A percentile compares a stretch with the other conserved stretches of the same genome.
These are phyloP conservation scores for Gymnothorax reevesii DNA, from an alignment of 2,797 vertebrate species.

Conservation along the genomic window DNA sequence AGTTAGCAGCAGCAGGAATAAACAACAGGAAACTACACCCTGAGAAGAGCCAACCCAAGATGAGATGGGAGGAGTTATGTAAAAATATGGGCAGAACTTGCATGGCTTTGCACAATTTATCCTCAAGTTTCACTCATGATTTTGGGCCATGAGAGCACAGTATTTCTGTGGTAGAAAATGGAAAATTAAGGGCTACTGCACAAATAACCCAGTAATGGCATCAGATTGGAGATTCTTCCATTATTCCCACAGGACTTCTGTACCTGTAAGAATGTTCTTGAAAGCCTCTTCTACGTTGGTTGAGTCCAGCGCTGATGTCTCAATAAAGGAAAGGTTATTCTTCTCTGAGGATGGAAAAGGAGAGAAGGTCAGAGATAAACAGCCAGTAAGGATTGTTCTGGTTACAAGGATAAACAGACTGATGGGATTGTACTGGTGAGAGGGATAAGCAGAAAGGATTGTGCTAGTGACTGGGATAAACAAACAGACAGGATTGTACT, in stretches of 20 bases:
- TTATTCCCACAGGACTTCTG: constrained; percentile 3
- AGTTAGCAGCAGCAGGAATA: background rate
- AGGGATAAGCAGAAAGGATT: no score
- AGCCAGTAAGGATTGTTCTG: background rate
- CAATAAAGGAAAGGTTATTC: constrained; percentile 96
- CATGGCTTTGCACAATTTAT: background rate
- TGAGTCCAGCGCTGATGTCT: constrained; percentile 95
- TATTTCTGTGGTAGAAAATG: background rate
- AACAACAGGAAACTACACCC: background rate
- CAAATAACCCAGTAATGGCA: background rate
- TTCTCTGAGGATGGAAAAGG: constrained; percentile 78
- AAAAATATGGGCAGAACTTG: background rate
- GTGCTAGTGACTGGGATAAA: no score
- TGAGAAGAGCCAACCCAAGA: background rate
- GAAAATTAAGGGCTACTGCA: background rate
- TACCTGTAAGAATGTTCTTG: constrained; percentile 97
- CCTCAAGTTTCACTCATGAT: background rate
- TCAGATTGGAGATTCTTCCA: background rate
- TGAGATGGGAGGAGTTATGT: background rate
- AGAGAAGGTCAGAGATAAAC: background rate
- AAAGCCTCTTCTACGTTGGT: constrained; percentile 98
- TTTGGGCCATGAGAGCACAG: background rate
- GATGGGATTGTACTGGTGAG: no score
- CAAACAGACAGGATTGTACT: no score
- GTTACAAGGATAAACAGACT: no score